phyloP scores from a whole-genome alignment of 2,113 vertebrate species.

The Tamias sibiricus region DNA sequence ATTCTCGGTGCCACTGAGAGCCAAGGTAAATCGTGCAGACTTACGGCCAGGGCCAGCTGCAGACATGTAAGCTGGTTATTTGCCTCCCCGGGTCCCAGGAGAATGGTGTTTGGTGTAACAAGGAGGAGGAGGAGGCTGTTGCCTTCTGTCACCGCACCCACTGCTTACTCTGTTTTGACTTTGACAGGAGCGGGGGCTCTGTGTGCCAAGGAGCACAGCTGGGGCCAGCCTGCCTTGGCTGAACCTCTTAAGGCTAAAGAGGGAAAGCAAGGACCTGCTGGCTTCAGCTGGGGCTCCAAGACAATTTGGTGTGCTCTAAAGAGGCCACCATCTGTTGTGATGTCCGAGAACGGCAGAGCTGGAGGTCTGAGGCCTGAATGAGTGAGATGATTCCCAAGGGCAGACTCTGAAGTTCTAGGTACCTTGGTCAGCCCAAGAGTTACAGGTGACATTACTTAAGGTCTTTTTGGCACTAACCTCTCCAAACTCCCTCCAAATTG shows the following conservation, averaged over 20 bases:
- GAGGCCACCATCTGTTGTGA: not conserved
- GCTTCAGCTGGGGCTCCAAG: not conserved
- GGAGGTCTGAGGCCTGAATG: not conserved
- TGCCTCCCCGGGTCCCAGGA: not conserved
- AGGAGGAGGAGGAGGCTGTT: not conserved
- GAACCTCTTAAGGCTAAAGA: not conserved
- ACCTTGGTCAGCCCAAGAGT: not conserved
- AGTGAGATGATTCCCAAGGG: not conserved
- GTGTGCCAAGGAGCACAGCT: constrained; percentile 12
- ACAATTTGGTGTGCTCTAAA: not conserved
- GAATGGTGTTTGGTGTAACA: not conserved
- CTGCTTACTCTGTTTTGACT: not conserved
- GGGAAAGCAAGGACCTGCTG: not conserved
- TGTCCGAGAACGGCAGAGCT: not conserved
- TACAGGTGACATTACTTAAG: not conserved
- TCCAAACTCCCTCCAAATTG: not conserved
- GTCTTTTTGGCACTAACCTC: not conserved
- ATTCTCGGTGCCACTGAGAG: constrained; percentile 59
- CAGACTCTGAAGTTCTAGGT: not conserved
- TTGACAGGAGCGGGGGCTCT: constrained; percentile 8
- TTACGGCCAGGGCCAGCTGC: constrained; percentile 60
- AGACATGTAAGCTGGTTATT: constrained; percentile 39
- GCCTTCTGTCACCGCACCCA: not conserved
- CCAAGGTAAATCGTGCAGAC: constrained; percentile 62
- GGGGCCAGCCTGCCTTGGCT: not conserved